Percentiles rank a stretch among this genome's conserved stretches.
phyloP scores from a whole-genome alignment of 2,113 vertebrate genomes.

The Pipra filicauda region DNA sequence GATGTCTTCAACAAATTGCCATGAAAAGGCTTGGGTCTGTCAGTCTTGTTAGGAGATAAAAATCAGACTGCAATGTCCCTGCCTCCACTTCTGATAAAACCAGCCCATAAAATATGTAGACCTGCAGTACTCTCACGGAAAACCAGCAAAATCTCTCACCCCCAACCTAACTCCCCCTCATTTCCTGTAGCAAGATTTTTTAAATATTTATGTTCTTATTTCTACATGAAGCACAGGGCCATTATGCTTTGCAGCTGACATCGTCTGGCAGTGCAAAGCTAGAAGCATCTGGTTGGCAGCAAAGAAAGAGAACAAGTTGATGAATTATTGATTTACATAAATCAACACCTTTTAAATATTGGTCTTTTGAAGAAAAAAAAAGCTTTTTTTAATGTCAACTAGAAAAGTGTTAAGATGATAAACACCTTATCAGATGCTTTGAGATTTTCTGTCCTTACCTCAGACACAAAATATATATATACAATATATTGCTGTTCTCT shows the following conservation, averaged over 20 bases:
- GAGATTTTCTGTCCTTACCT: conserved; percentile 52
- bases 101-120: conserved; percentile 82
- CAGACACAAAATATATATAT: neutral
- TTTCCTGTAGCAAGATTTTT: conserved; percentile 82
- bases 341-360: conserved; percentile 88
- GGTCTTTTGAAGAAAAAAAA: conserved; percentile 60
- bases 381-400: conserved; percentile 55
- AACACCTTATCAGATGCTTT: conserved; percentile 51
- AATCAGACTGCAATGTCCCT: conserved; percentile 85
- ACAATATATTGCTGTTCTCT: neutral
- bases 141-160: conserved; percentile 73
- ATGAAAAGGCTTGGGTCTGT: conserved; percentile 92
- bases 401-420: conserved; percentile 66
- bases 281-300: conserved; percentile 87
- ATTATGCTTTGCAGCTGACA: conserved; percentile 88
- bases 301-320: conserved; percentile 77
- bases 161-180: conserved; percentile 47
- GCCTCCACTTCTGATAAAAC: conserved; percentile 77
- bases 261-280: conserved; percentile 73
- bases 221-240: conserved; percentile 81
- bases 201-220: conserved; percentile 93
- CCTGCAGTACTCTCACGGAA: conserved; percentile 63
- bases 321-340: conserved; percentile 94
- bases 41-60: conserved; percentile 91
- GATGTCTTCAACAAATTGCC: conserved; percentile 99